Conservation (phyloP, 2,797 vertebrate genomes). For the Pangasius djambal region DNA sequence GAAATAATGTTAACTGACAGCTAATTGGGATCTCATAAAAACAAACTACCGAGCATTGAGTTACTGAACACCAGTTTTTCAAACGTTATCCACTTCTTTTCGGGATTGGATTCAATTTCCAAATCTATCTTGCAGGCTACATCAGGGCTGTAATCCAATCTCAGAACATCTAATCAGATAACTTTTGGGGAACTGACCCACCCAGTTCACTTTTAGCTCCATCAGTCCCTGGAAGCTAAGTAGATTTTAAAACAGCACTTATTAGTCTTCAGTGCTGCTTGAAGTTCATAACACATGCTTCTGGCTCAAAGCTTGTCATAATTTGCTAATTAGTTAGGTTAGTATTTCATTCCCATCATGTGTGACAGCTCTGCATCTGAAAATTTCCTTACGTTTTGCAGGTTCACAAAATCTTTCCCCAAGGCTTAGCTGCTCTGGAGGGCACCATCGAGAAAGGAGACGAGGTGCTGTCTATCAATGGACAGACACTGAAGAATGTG, state of each 20-base stretch:
- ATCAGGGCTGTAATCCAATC: constrained; percentile 17
- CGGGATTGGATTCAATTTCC: constrained; percentile 4
- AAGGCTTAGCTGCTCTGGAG: constrained; percentile 86
- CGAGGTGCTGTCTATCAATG: constrained; percentile 92
- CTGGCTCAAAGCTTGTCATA: neutral
- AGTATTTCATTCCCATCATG: neutral
- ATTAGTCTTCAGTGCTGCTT: constrained; percentile 6
- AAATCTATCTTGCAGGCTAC: constrained; percentile 5
- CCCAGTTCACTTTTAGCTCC: constrained; percentile 6
- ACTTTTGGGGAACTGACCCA: constrained; percentile 7
- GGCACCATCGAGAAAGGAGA: constrained; percentile 94
- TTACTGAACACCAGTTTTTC: neutral
- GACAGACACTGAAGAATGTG: constrained; percentile 83
- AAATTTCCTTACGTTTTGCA: constrained; percentile 55
- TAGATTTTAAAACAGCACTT: constrained; percentile 8
- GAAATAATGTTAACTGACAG: constrained; percentile 1
- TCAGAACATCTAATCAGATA: constrained; percentile 21
- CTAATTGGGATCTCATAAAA: neutral
- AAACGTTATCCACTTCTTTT: neutral
- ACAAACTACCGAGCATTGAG: neutral
- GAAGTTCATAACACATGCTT: neutral
- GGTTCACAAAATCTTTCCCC: constrained; percentile 92
- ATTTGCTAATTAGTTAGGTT: neutral
- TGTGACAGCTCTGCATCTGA: neutral
- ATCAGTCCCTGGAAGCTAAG: neutral